Conservation (phyloP, 2,113 vertebrate species). For the Heterocephalus glaber region DNA sequence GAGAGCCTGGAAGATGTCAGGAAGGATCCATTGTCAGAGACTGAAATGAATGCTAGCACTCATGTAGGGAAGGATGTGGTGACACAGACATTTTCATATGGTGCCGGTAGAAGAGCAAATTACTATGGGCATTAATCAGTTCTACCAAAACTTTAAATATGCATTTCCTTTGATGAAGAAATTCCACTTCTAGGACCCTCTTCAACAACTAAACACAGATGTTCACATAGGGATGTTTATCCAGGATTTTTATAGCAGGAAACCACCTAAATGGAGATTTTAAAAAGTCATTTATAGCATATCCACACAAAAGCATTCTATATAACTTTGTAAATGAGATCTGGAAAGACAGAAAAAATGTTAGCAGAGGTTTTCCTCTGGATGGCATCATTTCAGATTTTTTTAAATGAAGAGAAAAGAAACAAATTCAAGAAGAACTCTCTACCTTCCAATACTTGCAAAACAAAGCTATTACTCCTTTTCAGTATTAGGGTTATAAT, state of each 20-base stretch:
- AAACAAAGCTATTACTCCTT: constrained; percentile 6
- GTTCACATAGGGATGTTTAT: background rate
- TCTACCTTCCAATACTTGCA: background rate
- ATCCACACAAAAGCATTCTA: background rate
- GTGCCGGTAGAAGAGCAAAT: background rate
- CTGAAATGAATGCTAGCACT: background rate
- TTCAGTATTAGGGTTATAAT: background rate
- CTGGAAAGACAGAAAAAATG: background rate
- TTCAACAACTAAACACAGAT: background rate
- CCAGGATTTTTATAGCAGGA: background rate
- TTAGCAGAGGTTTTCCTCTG: background rate
- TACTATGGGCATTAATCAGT: background rate
- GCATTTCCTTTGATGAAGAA: constrained; percentile 50
- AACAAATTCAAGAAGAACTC: constrained; percentile 20
- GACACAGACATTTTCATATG: background rate
- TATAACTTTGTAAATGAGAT: constrained; percentile 22
- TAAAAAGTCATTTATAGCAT: background rate
- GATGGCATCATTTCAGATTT: background rate
- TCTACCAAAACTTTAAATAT: constrained; percentile 38
- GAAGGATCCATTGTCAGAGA: constrained; percentile 27
- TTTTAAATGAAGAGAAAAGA: constrained; percentile 32
- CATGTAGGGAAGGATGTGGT: background rate
- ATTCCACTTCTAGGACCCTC: constrained; percentile 57
- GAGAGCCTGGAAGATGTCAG: constrained; percentile 43
- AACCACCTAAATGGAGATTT: constrained; percentile 26